A percentile compares a stretch with the other conserved stretches of the same genome.
Evolutionary conservation across 2,888 invertebrate species (phyloP).

Genomic region (Sceliomorpha sp.): DNA sequence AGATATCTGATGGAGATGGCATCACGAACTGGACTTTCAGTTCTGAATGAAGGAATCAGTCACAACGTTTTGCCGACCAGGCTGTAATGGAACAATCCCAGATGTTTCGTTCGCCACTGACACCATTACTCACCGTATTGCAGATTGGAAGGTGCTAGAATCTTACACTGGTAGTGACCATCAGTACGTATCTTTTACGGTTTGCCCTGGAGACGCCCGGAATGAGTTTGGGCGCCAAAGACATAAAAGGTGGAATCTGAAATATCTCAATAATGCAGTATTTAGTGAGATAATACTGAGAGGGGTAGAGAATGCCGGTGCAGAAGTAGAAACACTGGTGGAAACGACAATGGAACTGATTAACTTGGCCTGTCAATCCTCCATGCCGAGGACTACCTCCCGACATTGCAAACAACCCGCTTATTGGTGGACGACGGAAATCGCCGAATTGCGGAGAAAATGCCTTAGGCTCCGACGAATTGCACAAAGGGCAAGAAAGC

Average conservation of each 20-base stretch:
- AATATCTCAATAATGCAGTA: too few relatives aligned
- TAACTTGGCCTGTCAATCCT: not conserved
- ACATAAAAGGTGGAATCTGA: too few relatives aligned
- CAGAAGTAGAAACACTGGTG: not conserved
- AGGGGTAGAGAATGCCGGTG: not conserved
- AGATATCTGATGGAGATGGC: conserved; percentile 53
- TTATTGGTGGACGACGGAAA: conserved; percentile 58
- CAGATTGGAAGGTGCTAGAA: not conserved
- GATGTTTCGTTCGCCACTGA: conserved; percentile 1
- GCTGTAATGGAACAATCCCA: not conserved
- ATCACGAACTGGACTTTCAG: conserved; percentile 37
- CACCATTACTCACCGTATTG: not conserved
- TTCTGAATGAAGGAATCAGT: conserved; percentile 9
- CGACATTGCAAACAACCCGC: conserved; percentile 19
- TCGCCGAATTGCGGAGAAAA: conserved; percentile 47
- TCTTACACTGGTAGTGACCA: conserved; percentile 10
- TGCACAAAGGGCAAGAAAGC: conserved; percentile 2
- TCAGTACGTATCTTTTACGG: not conserved
- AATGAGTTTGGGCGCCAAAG: not conserved
- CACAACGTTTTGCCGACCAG: conserved; percentile 13
- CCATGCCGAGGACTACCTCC: not conserved
- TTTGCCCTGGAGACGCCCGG: too few relatives aligned
- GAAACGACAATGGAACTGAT: not conserved
- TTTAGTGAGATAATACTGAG: too few relatives aligned
- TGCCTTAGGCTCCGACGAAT: conserved; percentile 35